Base-by-base conservation (phyloP, 1,140 invertebrate genomes). In the Anoplophora glabripennis region DNA sequence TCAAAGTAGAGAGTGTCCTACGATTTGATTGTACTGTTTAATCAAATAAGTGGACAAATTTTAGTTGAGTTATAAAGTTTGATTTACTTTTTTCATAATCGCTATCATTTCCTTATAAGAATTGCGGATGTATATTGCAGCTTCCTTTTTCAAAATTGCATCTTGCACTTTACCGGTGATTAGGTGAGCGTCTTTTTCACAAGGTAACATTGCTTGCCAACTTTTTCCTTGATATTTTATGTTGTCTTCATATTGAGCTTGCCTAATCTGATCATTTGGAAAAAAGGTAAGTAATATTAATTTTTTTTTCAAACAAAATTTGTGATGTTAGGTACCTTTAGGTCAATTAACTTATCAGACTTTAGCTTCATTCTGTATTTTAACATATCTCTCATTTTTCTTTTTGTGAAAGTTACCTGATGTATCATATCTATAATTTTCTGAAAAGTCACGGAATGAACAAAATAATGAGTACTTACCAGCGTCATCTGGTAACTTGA, bases 1-100 rank as follows among this genome's bases (percentile, higher is more conserved):
- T 84, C 81, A 64, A 82, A 85, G 60, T 83, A 84, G 14, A 80
- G 74, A 0, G 80, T 75, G 67, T 86, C 84, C 83, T 86, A 56
- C 17, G 68, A 61, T 62, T 67, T 59, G 8, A n/a, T 35, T 10
- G 14, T 18, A 53, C 21, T 2, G 21, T 28, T 28, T 28, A 28
- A 28, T 28, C 5, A 28, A 28, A 28, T 28, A 5, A 12, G 38
- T 59, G 60, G 56, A 48, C 44, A 57, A 59, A 37, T 48, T 55
- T 28, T 28, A 47, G n/a, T 5, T 28, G 21, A 28, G 5, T 28
- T 28, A 52, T 53, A 33, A 34, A n/a, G 35, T 51, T 5, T 28
- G 21, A 40, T 14, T 51, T 65, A 84, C 84, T 76, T 85, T 82
- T 71, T 81, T 83, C 15, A 86, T 73, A 15, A 84, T 82, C 35